phyloP scores from a whole-genome alignment of 2,797 vertebrate species.

The Anas capensis region DNA sequence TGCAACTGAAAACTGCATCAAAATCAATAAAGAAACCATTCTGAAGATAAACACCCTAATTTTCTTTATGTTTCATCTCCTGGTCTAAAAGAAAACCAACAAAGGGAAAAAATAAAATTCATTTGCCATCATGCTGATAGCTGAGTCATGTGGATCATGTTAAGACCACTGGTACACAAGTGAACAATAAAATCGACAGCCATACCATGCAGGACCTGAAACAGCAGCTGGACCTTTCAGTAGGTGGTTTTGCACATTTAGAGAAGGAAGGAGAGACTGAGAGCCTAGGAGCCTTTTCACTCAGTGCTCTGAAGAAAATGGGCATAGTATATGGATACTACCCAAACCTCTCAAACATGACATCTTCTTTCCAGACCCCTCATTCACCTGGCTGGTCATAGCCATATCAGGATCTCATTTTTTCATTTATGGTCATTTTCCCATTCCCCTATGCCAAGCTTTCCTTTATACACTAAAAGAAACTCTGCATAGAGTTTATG shows the following conservation, averaged over 20 bases:
- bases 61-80: not conserved
- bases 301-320: not conserved
- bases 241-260: not conserved
- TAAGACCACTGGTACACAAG: not conserved
- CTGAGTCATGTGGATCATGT: accelerated
- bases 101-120: not conserved
- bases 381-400: not conserved
- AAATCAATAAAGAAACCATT: not conserved
- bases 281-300: not conserved
- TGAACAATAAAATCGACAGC: not conserved
- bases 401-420: accelerated
- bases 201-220: not conserved
- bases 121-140: not conserved
- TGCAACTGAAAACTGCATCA: not conserved
- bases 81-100: not conserved
- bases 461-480: not conserved
- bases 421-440: not conserved
- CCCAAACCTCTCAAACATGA: not conserved
- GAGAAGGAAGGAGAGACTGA: accelerated
- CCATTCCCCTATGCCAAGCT: not conserved
- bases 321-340: not conserved
- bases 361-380: not conserved
- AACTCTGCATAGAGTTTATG: not conserved
- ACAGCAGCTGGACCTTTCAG: not conserved
- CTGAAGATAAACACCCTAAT: not conserved